These are phyloP conservation scores for Drosophila imparisetae DNA, from an alignment of 2,888 invertebrate genomes.

Conservation along the genomic window DNA sequence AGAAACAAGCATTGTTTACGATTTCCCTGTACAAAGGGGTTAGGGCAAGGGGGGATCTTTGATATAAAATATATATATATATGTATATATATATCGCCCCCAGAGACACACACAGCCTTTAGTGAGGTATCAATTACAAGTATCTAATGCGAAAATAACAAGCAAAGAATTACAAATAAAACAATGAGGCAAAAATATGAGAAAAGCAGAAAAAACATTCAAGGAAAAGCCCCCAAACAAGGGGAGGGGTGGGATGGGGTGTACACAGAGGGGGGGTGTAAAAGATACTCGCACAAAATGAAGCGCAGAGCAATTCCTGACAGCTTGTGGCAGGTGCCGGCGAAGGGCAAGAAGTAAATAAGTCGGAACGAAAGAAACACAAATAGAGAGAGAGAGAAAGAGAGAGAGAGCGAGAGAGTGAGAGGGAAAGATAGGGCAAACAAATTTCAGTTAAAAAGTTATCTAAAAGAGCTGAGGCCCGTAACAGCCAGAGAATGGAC, in stretches of 20 bases:
- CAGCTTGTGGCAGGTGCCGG: conserved; percentile 52
- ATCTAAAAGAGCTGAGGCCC: conserved; percentile 6
- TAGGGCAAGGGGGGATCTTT: background rate
- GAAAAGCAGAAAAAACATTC: conserved; percentile 8
- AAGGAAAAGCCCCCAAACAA: conserved; percentile 20
- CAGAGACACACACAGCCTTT: conserved; percentile 4
- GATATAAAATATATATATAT: background rate
- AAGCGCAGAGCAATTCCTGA: conserved; percentile 50
- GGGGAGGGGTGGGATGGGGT: too few relatives aligned
- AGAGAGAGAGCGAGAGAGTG: background rate
- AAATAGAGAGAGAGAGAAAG: background rate
- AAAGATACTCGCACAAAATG: conserved; percentile 53
- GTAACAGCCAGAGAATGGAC: conserved; percentile 8
- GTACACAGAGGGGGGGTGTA: conserved; percentile 7
- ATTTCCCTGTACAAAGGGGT: conserved; percentile 14
- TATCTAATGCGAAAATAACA: conserved; percentile 77
- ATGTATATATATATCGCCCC: background rate
- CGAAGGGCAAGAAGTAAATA: conserved; percentile 2
- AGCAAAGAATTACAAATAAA: conserved; percentile 55
- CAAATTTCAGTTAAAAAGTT: conserved; percentile 21
- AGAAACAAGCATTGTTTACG: conserved; percentile 36
- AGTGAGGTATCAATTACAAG: conserved; percentile 74
- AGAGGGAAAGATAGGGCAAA: background rate
- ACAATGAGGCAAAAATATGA: conserved; percentile 47
- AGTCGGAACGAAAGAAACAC: conserved; percentile 2